Conservation (phyloP, 2,113 vertebrate genomes). For the Eonycteris spelaea region DNA sequence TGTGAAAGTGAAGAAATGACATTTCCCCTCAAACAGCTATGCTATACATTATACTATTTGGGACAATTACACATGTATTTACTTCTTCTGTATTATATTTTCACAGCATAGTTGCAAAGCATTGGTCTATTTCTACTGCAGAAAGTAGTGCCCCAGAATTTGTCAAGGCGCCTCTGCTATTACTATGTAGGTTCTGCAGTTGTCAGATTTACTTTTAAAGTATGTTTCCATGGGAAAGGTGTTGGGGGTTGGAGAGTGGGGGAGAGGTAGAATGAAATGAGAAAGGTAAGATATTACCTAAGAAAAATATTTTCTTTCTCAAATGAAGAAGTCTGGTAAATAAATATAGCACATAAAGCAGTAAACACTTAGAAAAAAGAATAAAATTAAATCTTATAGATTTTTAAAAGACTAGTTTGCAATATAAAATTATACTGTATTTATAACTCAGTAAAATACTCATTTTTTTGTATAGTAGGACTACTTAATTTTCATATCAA, state of each 20-base stretch:
- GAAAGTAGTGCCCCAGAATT: background rate
- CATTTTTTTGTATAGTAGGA: background rate
- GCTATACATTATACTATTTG: background rate
- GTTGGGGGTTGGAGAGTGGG: too few relatives aligned
- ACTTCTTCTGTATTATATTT: conserved; percentile 7
- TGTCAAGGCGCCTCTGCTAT: background rate
- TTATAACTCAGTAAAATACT: conserved; percentile 25
- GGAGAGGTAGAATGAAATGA: background rate
- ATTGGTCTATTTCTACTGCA: background rate
- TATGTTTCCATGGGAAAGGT: too few relatives aligned
- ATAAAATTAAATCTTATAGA: background rate
- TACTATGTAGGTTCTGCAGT: background rate
- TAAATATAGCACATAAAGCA: background rate
- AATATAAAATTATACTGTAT: conserved; percentile 5
- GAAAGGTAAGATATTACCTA: background rate
- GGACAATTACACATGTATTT: background rate
- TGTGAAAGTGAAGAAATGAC: background rate
- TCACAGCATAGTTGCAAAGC: background rate
- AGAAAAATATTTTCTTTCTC: background rate
- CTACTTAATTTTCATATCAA: background rate
- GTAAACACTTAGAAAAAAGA: background rate
- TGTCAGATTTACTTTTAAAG: background rate
- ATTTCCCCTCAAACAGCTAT: background rate
- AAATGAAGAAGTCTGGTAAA: background rate
- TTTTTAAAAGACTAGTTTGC: background rate